Conservation (phyloP, 2,113 vertebrate genomes). For the Kryptolebias marmoratus region DNA sequence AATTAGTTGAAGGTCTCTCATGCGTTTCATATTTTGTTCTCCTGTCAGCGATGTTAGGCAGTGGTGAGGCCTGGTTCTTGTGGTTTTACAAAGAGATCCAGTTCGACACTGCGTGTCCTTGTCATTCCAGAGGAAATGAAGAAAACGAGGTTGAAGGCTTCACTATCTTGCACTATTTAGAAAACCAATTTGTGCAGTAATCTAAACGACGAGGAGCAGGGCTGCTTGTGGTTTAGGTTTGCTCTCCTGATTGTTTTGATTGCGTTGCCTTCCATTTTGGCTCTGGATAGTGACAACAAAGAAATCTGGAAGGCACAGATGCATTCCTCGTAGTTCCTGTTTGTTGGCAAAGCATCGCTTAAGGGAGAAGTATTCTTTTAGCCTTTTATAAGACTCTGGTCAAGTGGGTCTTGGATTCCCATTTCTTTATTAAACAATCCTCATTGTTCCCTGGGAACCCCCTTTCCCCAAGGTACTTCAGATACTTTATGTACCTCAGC, state of each 20-base stretch:
- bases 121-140: neutral
- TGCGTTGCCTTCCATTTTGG: neutral
- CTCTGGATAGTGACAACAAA: neutral
- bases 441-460: neutral
- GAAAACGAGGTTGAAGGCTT: neutral
- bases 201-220: neutral
- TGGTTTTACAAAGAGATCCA: slow-evolving; percentile 25
- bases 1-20: slow-evolving; percentile 58
- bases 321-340: neutral
- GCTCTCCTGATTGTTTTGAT: neutral
- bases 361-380: neutral
- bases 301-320: neutral
- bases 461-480: too few relatives aligned
- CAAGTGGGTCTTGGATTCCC: neutral
- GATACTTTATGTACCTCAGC: neutral
- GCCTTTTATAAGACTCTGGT: neutral
- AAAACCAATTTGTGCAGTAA: neutral
- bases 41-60: slow-evolving; percentile 32
- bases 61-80: slow-evolving; percentile 33
- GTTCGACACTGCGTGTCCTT: slow-evolving; percentile 10
- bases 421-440: neutral
- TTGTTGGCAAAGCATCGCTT: neutral
- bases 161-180: neutral
- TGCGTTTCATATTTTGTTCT: slow-evolving; percentile 43
- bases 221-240: neutral